Evolutionary conservation across 2,888 invertebrate species (phyloP).

Genomic region (Epinotia demarniana): DNA sequence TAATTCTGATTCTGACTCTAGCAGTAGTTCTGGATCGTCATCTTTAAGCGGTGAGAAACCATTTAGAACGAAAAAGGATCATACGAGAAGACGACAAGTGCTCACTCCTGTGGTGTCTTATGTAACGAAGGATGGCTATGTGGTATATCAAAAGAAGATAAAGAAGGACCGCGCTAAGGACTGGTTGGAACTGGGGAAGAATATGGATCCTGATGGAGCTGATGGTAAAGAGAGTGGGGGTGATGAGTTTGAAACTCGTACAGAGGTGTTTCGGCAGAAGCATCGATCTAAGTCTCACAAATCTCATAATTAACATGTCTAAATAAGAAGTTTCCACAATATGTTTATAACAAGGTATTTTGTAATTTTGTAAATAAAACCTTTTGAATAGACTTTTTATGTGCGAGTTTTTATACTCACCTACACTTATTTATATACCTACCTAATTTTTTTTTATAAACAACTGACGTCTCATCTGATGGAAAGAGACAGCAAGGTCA

Average conservation of each 20-base stretch:
- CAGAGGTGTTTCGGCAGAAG: conserved; percentile 30
- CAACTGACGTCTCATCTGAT: too few relatives aligned
- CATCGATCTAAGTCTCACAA: neutral
- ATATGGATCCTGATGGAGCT: conserved; percentile 38
- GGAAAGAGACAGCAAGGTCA: too few relatives aligned
- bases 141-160: conserved; percentile 75
- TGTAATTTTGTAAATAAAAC: neutral
- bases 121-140: conserved; percentile 72
- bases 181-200: conserved; percentile 64
- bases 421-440: neutral
- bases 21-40: conserved; percentile 15
- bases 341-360: neutral
- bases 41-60: conserved; percentile 42
- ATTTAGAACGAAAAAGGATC: conserved; percentile 39
- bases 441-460: too few relatives aligned
- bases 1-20: conserved; percentile 44
- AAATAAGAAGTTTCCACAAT: neutral
- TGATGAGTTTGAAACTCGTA: conserved; percentile 45
- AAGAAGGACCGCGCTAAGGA: conserved; percentile 71
- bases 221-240: conserved; percentile 49
- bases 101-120: conserved; percentile 76
- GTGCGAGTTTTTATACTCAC: neutral
- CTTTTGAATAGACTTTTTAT: neutral
- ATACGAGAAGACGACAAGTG: conserved; percentile 57
- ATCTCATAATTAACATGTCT: neutral